Conservation (phyloP, 2,113 vertebrate species). For the Lophura nycthemera region DNA sequence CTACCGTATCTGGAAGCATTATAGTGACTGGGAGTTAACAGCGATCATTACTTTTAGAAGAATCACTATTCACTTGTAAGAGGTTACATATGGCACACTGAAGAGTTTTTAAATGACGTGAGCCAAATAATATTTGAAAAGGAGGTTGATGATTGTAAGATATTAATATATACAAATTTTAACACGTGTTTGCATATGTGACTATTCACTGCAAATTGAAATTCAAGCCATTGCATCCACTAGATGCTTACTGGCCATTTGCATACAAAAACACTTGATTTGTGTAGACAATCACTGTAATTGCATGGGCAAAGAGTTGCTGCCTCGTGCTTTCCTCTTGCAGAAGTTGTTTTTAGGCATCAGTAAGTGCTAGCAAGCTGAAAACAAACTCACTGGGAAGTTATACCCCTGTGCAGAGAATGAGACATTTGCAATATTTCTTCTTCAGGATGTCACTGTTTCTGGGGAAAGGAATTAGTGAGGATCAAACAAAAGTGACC, state of each 20-base stretch:
- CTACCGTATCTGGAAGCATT: conserved; percentile 23
- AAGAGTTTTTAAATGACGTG: neutral
- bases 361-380: neutral
- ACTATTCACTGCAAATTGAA: conserved; percentile 23
- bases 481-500: neutral
- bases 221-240: conserved; percentile 39
- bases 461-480: neutral
- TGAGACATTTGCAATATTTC: neutral
- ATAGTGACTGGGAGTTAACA: conserved; percentile 20
- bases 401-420: neutral
- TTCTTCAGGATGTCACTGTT: neutral
- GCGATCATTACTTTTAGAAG: conserved; percentile 7
- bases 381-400: neutral
- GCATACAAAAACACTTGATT: conserved; percentile 58
- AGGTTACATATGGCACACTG: conserved; percentile 12
- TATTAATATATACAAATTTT: conserved; percentile 45
- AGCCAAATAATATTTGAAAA: conserved; percentile 28
- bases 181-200: neutral
- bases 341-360: conserved; percentile 18
- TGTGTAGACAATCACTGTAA: conserved; percentile 56
- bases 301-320: conserved; percentile 29
- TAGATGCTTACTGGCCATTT: conserved; percentile 25
- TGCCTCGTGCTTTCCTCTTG: conserved; percentile 14
- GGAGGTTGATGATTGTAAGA: conserved; percentile 29
- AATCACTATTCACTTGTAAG: conserved; percentile 35